Conservation (phyloP, 1,140 invertebrate species). For the Drosophila cardini region DNA sequence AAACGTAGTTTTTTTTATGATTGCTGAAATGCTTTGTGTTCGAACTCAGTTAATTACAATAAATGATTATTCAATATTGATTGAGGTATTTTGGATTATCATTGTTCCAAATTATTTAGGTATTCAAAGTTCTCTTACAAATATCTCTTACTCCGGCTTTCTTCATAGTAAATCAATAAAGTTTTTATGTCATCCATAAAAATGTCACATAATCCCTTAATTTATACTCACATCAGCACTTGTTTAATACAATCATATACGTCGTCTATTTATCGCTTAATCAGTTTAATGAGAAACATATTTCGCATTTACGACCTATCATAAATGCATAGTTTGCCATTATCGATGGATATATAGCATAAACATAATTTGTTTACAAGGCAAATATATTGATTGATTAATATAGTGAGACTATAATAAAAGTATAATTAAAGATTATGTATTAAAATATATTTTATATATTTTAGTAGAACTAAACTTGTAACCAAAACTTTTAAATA, state of each 20-base stretch:
- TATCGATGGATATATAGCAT: constrained; percentile 19
- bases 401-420: too few relatives aligned
- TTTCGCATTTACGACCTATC: constrained; percentile 60
- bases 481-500: too few relatives aligned
- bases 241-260: constrained; percentile 48
- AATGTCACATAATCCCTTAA: constrained; percentile 62
- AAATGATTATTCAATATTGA: constrained; percentile 13
- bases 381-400: constrained; percentile 29
- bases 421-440: too few relatives aligned
- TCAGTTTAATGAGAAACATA: constrained; percentile 62
- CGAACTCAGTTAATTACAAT: neutral
- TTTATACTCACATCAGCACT: constrained; percentile 26
- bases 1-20: neutral
- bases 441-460: too few relatives aligned
- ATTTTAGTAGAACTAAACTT: too few relatives aligned
- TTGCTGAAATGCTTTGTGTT: neutral
- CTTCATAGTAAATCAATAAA: constrained; percentile 52
- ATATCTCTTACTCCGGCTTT: neutral
- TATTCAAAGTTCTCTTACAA: constrained; percentile 18
- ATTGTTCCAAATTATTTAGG: neutral
- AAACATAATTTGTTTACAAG: constrained; percentile 45
- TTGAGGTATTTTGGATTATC: neutral
- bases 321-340: constrained; percentile 37
- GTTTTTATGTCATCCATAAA: constrained; percentile 61
- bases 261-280: constrained; percentile 67